Evolutionary conservation across 2,888 invertebrate genomes (phyloP), one percentile per base, ranked within the genome.

Genomic region (Cosmia pyralina): DNA sequence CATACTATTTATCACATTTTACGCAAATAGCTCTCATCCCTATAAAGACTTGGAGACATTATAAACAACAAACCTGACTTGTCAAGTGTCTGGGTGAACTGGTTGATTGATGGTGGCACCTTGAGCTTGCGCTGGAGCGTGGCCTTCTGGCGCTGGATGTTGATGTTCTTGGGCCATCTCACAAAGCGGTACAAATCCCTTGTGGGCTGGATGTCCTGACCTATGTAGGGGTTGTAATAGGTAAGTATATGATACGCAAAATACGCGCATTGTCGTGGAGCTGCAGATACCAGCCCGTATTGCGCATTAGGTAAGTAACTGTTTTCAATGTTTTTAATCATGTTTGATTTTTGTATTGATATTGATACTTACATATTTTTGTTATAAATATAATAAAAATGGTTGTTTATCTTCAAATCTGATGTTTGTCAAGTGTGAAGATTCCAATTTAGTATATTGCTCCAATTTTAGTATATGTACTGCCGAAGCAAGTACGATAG

Each of bases 121-220:
- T 99, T 99, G 94, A 99, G 96, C 89, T 99, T 97, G 96, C 99
- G 98, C 93, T 99, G 98, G 53, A 99, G 97, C 77, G 99, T 98
- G 65, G 99, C 98, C 96, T 98, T 98, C 93, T 99, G 99, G 57
- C 99, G 97, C 96, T 99, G 99, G 85, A 99, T 98, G 87, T 99
- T 98, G 93, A 99, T 98, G 96, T 99, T 99, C 95, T 99, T 99
- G 88, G 99, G 99, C 99, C 99, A 99, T 97, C 98, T 98, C 70
- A 99, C 99, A 93, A 99, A 99, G 82, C 99, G 97, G 87, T 99
- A 99, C 87, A 99, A 96, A 94, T 99, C 99, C 90, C 99, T 98
- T 87, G 98, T 98, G 70, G 99, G 99, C 96, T 99, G 99, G 92
- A 99, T 98, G 92, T 99, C 99, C 96, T 99, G 99, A 89, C 99